phyloP scores from a whole-genome alignment of 2,888 invertebrate genomes.

The Lypha dubia region DNA sequence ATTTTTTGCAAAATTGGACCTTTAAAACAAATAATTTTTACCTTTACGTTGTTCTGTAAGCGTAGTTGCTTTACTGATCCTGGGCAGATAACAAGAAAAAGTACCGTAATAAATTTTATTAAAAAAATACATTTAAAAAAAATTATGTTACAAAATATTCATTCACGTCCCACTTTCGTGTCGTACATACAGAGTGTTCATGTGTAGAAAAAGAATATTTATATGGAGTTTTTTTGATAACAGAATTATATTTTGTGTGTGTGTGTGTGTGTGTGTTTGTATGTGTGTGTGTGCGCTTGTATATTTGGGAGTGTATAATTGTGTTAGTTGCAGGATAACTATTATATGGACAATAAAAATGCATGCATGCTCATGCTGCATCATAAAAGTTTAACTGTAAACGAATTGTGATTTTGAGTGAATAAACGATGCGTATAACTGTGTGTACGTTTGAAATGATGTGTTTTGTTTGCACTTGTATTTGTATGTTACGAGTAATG shows the following conservation, averaged over 20 bases:
- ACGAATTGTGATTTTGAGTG: constrained; percentile 20
- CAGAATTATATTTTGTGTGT: background rate
- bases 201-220: constrained; percentile 23
- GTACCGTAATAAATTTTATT: background rate
- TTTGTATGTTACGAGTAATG: constrained; percentile 29
- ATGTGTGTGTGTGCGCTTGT: background rate
- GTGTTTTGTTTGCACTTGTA: background rate
- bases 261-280: background rate
- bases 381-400: constrained; percentile 56
- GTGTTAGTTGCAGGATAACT: constrained; percentile 36
- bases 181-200: background rate
- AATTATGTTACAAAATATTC: background rate
- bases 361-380: constrained; percentile 46
- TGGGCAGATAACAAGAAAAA: too few species aligned
- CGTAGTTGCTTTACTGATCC: too few species aligned
- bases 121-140: background rate
- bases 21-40: background rate
- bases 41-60: too few species aligned
- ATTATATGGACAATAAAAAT: constrained; percentile 56
- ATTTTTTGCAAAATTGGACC: too few species aligned
- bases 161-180: constrained; percentile 2
- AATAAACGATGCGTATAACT: background rate
- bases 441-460: background rate
- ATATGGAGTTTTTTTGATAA: background rate
- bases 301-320: background rate